A percentile compares a stretch with the other conserved stretches of the same genome.
phyloP scores from a whole-genome alignment of 2,113 vertebrate genomes.

The Rhizomys pruinosus region DNA sequence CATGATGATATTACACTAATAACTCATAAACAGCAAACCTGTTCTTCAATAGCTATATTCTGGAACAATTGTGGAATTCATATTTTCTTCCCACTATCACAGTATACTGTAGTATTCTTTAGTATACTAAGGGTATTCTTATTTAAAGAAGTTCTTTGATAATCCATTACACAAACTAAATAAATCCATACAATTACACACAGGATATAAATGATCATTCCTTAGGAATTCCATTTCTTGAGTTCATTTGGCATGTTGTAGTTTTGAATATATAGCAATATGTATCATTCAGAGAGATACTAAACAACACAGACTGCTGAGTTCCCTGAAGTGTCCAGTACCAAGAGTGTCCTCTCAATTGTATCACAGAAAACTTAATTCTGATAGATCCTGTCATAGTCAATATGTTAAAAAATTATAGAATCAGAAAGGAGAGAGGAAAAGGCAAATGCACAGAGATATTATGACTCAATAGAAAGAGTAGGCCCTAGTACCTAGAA shows the following conservation, averaged over 20 bases:
- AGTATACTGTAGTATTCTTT: conserved; percentile 50
- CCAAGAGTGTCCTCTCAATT: background rate
- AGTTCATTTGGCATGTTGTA: conserved; percentile 30
- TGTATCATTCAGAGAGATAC: background rate
- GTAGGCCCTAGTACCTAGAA: background rate
- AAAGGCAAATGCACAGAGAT: background rate
- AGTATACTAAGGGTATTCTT: background rate
- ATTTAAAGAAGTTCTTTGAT: conserved; percentile 38
- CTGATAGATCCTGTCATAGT: background rate
- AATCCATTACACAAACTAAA: conserved; percentile 43
- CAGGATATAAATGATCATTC: background rate
- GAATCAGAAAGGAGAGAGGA: background rate
- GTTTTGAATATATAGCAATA: background rate
- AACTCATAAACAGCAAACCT: background rate
- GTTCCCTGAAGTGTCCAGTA: background rate
- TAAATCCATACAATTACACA: background rate
- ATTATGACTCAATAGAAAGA: too few species aligned
- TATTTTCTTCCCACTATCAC: background rate
- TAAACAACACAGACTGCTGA: background rate
- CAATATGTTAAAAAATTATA: background rate
- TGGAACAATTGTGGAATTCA: conserved; percentile 8
- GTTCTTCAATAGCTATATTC: background rate
- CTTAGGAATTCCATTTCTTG: conserved; percentile 7
- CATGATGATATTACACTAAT: background rate
- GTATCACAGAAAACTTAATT: conserved; percentile 22